A percentile compares a stretch with the other conserved stretches of the same genome.
phyloP scores from a whole-genome alignment of 2,113 vertebrate genomes.

The Cyprinus carpio region DNA sequence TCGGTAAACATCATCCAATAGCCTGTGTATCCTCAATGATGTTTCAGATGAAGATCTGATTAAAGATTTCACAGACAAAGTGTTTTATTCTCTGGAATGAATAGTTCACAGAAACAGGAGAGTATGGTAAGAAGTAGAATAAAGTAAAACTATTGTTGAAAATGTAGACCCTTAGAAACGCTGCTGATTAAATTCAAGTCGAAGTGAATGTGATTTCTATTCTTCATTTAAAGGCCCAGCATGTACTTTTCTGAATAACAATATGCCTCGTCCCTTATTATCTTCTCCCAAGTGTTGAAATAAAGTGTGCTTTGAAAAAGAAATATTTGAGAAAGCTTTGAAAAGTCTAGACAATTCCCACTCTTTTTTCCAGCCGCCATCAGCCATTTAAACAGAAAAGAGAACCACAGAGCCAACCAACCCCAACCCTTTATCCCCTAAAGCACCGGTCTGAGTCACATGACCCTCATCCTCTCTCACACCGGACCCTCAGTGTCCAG shows the following conservation, averaged over 20 bases:
- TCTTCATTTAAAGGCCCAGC: slow-evolving; percentile 16
- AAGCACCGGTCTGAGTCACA: slow-evolving; percentile 47
- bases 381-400: slow-evolving; percentile 29
- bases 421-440: slow-evolving; percentile 22
- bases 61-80: not conserved
- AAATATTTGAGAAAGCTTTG: slow-evolving; percentile 2
- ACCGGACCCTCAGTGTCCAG: slow-evolving; percentile 22
- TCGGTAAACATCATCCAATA: no score
- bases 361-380: not conserved
- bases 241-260: slow-evolving; percentile 22
- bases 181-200: not conserved
- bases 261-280: not conserved
- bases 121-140: not conserved
- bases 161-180: not conserved
- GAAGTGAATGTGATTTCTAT: not conserved
- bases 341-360: slow-evolving; percentile 1
- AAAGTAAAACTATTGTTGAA: not conserved
- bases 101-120: not conserved
- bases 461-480: slow-evolving; percentile 48
- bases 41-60: not conserved
- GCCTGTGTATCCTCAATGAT: no score
- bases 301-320: not conserved
- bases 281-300: slow-evolving; percentile 19
- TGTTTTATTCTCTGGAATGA: not conserved
- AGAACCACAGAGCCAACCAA: slow-evolving; percentile 26